Evolutionary conservation across 2,113 vertebrate genomes (phyloP).

Genomic region (Haliaeetus leucogaster): DNA sequence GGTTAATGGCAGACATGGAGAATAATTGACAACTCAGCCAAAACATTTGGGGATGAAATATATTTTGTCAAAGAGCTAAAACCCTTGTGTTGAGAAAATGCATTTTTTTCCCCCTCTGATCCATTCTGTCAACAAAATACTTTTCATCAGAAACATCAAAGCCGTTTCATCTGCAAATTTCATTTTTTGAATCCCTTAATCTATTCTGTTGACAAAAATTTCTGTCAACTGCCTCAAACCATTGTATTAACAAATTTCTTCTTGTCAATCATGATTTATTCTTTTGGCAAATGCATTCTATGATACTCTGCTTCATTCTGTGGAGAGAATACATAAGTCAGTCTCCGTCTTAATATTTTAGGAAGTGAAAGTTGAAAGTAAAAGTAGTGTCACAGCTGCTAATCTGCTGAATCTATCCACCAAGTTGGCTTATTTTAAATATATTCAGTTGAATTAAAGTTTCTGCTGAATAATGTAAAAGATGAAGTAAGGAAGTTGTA

Average conservation of each 20-base stretch:
- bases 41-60: conserved; percentile 58
- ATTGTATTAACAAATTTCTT: conserved; percentile 77
- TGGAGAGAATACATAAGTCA: conserved; percentile 15
- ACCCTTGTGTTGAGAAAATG: conserved; percentile 54
- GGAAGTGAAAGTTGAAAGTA: neutral
- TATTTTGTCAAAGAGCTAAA: conserved; percentile 72
- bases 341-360: conserved; percentile 29
- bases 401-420: neutral
- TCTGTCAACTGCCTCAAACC: conserved; percentile 73
- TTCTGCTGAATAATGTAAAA: neutral
- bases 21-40: conserved; percentile 52
- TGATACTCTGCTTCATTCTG: conserved; percentile 18
- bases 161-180: conserved; percentile 72
- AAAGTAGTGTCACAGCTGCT: neutral
- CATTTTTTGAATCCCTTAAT: conserved; percentile 73
- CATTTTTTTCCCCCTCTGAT: conserved; percentile 59
- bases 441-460: neutral
- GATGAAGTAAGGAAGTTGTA: neutral
- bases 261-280: conserved; percentile 75
- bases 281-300: conserved; percentile 29
- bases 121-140: conserved; percentile 75
- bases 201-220: conserved; percentile 76
- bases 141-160: conserved; percentile 77
- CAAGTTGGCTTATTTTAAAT: neutral
- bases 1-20: conserved; percentile 16